These are phyloP conservation scores for Lutjanus campechanus DNA, from an alignment of 2,797 vertebrate species.

Conservation along the genomic window DNA sequence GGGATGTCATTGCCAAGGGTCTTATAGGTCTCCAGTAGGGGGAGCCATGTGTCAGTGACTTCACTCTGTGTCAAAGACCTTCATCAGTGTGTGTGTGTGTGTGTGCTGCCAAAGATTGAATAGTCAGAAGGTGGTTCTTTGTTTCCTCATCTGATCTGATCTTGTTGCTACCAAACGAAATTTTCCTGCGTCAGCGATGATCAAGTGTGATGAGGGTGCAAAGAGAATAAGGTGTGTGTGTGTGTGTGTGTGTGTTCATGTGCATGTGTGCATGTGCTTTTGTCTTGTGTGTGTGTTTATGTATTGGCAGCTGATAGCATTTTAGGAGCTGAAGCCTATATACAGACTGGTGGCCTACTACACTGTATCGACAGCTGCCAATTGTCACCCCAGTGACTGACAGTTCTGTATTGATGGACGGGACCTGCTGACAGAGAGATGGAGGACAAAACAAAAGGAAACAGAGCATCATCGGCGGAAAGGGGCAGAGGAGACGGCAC, in stretches of 20 bases:
- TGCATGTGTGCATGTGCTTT: slow-evolving; percentile 16
- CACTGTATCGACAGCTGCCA: slow-evolving; percentile 85
- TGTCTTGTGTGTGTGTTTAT: slow-evolving; percentile 63
- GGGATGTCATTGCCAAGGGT: slow-evolving; percentile 79
- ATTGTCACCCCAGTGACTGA: slow-evolving; percentile 84
- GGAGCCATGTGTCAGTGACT: slow-evolving; percentile 73
- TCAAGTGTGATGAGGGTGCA: slow-evolving; percentile 77
- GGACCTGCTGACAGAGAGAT: slow-evolving; percentile 82
- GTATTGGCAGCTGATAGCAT: slow-evolving; percentile 85
- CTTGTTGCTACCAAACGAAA: slow-evolving; percentile 71
- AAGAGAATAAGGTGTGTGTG: slow-evolving; percentile 62
- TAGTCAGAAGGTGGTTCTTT: slow-evolving; percentile 83
- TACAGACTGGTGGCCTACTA: slow-evolving; percentile 67
- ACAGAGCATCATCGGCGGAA: slow-evolving; percentile 33
- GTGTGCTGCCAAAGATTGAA: slow-evolving; percentile 57
- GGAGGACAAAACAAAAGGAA: slow-evolving; percentile 78
- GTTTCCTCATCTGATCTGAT: slow-evolving; percentile 82
- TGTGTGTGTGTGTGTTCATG: slow-evolving; percentile 34
- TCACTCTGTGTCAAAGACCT: slow-evolving; percentile 67
- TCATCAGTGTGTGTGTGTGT: slow-evolving; percentile 40
- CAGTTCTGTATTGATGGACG: slow-evolving; percentile 85
- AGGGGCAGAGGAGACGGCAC: slow-evolving; percentile 46
- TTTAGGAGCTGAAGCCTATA: slow-evolving; percentile 74
- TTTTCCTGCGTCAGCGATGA: slow-evolving; percentile 81
- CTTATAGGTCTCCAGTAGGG: slow-evolving; percentile 82